Percentiles rank a stretch among this genome's conserved stretches.
These are phyloP conservation scores for Epistrophe grossulariae DNA, from an alignment of 2,888 invertebrate species.

Conservation along the genomic window DNA sequence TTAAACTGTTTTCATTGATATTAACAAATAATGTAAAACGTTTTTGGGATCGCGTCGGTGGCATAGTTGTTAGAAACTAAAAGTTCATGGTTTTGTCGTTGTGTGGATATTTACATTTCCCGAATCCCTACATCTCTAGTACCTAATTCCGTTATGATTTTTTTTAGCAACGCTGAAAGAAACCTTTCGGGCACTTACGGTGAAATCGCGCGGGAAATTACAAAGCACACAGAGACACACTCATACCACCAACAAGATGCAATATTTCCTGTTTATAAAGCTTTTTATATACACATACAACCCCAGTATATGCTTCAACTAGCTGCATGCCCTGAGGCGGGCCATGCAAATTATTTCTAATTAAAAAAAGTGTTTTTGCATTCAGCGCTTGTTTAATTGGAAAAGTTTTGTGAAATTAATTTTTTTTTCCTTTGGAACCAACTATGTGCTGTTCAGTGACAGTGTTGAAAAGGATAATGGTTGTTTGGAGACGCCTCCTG, in stretches of 20 bases:
- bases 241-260: conserved; percentile 45
- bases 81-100: not conserved
- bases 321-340: conserved; percentile 55
- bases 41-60: too few species aligned
- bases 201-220: conserved; percentile 57
- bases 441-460: conserved; percentile 65
- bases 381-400: conserved; percentile 73
- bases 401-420: conserved; percentile 69
- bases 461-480: conserved; percentile 71
- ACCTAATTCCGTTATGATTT: not conserved
- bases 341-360: conserved; percentile 72
- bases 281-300: not conserved
- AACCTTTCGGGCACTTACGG: conserved; percentile 25
- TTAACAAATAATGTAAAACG: not conserved
- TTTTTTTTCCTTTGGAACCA: conserved; percentile 39
- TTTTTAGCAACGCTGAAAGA: not conserved
- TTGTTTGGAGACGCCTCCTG: conserved; percentile 33
- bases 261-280: conserved; percentile 66
- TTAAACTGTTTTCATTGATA: conserved; percentile 6
- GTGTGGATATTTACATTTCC: not conserved
- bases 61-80: not conserved
- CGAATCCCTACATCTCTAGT: not conserved
- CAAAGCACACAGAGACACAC: conserved; percentile 4
- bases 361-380: conserved; percentile 70
- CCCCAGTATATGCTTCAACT: conserved; percentile 16